Evolutionary conservation across 2,888 invertebrate species (phyloP).

Genomic region (Erpobdella octoculata): DNA sequence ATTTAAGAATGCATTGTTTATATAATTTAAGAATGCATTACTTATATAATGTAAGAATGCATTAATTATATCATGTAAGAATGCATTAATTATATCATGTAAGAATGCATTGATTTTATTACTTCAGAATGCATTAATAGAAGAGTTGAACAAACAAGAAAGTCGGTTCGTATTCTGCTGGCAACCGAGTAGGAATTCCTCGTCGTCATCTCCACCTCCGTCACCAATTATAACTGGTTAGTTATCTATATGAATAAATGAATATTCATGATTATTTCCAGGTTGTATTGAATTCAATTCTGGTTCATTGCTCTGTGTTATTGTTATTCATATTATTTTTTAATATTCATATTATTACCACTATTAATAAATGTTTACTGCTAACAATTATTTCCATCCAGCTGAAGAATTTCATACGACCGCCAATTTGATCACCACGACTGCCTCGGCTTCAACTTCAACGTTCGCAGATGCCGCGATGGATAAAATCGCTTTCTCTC

Average conservation of each 20-base stretch:
- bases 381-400: background rate
- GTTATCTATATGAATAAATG: too few relatives aligned
- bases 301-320: background rate
- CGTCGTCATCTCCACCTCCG: background rate
- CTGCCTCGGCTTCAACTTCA: background rate
- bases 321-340: background rate
- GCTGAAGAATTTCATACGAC: background rate
- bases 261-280: too few relatives aligned
- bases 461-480: background rate
- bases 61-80: too few relatives aligned
- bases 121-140: constrained; percentile 12
- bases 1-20: too few relatives aligned
- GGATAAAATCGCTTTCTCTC: too few relatives aligned
- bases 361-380: background rate
- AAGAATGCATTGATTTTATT: too few relatives aligned
- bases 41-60: too few relatives aligned
- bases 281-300: background rate
- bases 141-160: constrained; percentile 2
- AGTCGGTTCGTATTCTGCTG: constrained; percentile 13
- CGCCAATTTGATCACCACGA: background rate
- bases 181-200: background rate
- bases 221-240: too few relatives aligned
- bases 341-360: background rate
- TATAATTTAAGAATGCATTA: too few relatives aligned
- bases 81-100: too few relatives aligned